Conservation (phyloP, 2,797 vertebrate genomes). For the Coregonus ussuriensis region DNA sequence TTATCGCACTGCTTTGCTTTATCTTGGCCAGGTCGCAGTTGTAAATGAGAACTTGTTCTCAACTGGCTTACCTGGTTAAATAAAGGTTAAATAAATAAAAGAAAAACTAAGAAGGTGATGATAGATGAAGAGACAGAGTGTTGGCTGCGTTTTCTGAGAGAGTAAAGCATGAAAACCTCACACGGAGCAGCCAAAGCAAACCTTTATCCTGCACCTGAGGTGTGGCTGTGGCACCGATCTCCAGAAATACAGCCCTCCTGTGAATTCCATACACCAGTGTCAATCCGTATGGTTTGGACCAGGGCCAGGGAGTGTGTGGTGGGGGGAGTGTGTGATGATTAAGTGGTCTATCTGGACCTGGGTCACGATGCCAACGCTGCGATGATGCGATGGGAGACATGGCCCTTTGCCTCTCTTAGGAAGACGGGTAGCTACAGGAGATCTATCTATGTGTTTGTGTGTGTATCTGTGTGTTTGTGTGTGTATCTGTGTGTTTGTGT, state of each 20-base stretch:
- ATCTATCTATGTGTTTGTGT: constrained; percentile 28
- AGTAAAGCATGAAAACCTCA: constrained; percentile 3
- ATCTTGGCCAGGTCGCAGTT: too few relatives aligned
- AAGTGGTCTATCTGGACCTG: constrained; percentile 66
- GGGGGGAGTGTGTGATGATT: constrained; percentile 25
- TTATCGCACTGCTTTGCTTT: too few relatives aligned
- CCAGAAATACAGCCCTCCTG: constrained; percentile 23
- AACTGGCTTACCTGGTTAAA: too few relatives aligned
- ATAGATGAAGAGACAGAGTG: neutral
- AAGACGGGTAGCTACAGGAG: constrained; percentile 48
- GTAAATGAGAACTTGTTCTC: too few relatives aligned
- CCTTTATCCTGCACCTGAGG: constrained; percentile 18
- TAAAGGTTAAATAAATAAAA: too few relatives aligned
- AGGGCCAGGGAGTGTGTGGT: neutral
- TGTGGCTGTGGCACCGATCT: constrained; percentile 24
- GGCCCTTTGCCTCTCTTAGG: constrained; percentile 42
- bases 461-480: constrained; percentile 30
- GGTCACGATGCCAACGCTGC: constrained; percentile 59
- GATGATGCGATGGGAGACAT: constrained; percentile 33
- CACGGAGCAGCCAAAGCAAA: neutral
- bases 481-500: constrained; percentile 34
- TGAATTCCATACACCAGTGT: constrained; percentile 55
- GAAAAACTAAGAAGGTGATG: neutral
- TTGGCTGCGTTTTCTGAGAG: neutral
- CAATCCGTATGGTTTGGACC: constrained; percentile 46